A percentile compares a stretch with the other conserved stretches of the same genome.
Evolutionary conservation across 2,113 vertebrate genomes (phyloP).

Genomic region (Nerophis lumbriciformis): DNA sequence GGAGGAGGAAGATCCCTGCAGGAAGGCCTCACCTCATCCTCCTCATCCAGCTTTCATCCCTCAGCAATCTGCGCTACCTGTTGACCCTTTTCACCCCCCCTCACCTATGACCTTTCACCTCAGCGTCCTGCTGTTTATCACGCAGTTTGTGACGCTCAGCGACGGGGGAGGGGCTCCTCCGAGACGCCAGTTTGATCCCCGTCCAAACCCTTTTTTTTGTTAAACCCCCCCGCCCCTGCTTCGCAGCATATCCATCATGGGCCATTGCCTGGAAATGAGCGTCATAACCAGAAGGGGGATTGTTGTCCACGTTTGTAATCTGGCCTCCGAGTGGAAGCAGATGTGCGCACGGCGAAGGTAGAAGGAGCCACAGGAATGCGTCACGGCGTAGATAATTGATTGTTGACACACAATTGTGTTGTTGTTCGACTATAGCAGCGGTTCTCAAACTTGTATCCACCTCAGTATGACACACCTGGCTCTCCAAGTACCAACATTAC

Average conservation of each 20-base stretch:
- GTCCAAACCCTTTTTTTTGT: neutral
- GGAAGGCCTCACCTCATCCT: slow-evolving; percentile 24
- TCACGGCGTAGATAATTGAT: neutral
- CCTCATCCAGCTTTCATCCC: slow-evolving; percentile 78
- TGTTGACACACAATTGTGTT: too few species aligned
- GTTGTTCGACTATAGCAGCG: too few species aligned
- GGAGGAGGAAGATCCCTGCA: slow-evolving; percentile 35
- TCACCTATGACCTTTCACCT: slow-evolving; percentile 49
- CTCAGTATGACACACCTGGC: too few species aligned
- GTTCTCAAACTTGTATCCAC: too few species aligned
- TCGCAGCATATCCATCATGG: slow-evolving; percentile 6
- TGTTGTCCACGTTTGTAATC: slow-evolving; percentile 41
- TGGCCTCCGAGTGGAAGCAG: slow-evolving; percentile 53
- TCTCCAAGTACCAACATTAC: too few species aligned
- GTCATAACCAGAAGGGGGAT: slow-evolving; percentile 25
- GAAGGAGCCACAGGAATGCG: slow-evolving; percentile 19
- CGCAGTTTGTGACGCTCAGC: neutral
- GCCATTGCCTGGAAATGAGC: slow-evolving; percentile 50
- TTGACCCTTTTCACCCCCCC: slow-evolving; percentile 64
- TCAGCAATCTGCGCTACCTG: slow-evolving; percentile 74
- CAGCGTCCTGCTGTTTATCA: slow-evolving; percentile 40
- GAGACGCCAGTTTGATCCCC: neutral
- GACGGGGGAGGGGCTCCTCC: too few species aligned
- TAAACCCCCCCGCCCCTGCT: neutral
- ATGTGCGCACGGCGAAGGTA: slow-evolving; percentile 43